phyloP scores from a whole-genome alignment of 1,140 invertebrate species.

The Conopomorpha cramerella region DNA sequence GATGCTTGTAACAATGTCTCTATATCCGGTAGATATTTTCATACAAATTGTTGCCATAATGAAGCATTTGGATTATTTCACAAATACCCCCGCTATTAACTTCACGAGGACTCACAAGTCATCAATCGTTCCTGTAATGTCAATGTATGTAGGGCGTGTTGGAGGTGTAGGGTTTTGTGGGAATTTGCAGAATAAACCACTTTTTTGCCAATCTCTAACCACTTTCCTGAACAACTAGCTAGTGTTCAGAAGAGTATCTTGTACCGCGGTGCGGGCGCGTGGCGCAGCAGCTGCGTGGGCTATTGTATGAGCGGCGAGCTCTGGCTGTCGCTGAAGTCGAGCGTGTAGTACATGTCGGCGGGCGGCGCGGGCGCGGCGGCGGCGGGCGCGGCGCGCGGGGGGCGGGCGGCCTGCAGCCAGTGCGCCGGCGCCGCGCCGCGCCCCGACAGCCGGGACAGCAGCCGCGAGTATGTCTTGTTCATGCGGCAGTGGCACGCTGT shows the following conservation, averaged over 20 bases:
- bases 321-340: conserved; percentile 74
- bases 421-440: conserved; percentile 37
- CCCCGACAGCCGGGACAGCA: conserved; percentile 46
- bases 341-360: conserved; percentile 73
- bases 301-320: conserved; percentile 72
- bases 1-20: no score
- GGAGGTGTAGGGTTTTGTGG: no score
- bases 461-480: conserved; percentile 68
- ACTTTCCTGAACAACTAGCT: no score
- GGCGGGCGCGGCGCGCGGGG: conserved; percentile 15
- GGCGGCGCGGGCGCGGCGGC: conserved; percentile 58
- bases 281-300: conserved; percentile 39
- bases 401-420: conserved; percentile 48
- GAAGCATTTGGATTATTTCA: no score
- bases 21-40: no score
- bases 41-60: no score
- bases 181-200: no score
- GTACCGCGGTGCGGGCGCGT: conserved; percentile 48
- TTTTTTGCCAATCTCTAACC: no score
- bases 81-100: no score
- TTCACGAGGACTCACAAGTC: no score
- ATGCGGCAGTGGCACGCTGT: conserved; percentile 72
- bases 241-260: conserved; percentile 32
- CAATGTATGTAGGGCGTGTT: no score
- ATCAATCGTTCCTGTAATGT: no score